Evolutionary conservation across 2,888 invertebrate species (phyloP).

Genomic region (Eueremaeus valkanovi): DNA sequence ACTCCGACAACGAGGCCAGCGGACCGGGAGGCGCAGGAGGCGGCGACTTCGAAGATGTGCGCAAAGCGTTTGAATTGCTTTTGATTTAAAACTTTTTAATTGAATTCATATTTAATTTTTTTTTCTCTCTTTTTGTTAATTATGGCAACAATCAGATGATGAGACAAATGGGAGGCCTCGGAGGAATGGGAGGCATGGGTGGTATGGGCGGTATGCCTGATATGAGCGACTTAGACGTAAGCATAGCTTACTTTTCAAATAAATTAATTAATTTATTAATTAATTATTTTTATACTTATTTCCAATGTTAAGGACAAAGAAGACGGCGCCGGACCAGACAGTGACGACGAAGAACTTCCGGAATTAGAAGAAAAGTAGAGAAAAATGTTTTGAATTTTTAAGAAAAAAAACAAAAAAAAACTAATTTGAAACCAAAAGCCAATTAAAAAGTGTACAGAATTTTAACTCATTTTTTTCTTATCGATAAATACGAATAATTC

Average conservation of each 20-base stretch:
- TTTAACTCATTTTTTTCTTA: no score
- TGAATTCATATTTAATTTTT: not conserved
- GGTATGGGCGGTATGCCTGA: constrained; percentile 37
- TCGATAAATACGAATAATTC: not conserved
- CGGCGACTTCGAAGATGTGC: constrained; percentile 61
- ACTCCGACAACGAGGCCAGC: constrained; percentile 78
- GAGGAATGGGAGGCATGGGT: constrained; percentile 51
- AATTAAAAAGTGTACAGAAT: not conserved
- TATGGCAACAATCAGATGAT: constrained; percentile 59
- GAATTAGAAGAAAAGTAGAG: constrained; percentile 26
- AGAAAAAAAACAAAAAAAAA: not conserved
- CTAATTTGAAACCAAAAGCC: not conserved
- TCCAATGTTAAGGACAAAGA: not conserved
- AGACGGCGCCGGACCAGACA: constrained; percentile 23
- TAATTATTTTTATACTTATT: not conserved
- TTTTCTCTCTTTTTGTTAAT: not conserved
- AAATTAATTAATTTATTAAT: not conserved
- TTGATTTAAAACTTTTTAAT: not conserved
- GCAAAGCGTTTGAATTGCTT: not conserved
- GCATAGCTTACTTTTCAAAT: not conserved
- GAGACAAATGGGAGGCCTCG: constrained; percentile 62
- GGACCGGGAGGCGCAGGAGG: constrained; percentile 50
- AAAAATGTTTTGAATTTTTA: not conserved
- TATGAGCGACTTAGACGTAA: constrained; percentile 32
- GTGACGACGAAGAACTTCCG: constrained; percentile 26